Evolutionary conservation across 1,140 invertebrate species (phyloP).

Genomic region (Penaeus indicus): DNA sequence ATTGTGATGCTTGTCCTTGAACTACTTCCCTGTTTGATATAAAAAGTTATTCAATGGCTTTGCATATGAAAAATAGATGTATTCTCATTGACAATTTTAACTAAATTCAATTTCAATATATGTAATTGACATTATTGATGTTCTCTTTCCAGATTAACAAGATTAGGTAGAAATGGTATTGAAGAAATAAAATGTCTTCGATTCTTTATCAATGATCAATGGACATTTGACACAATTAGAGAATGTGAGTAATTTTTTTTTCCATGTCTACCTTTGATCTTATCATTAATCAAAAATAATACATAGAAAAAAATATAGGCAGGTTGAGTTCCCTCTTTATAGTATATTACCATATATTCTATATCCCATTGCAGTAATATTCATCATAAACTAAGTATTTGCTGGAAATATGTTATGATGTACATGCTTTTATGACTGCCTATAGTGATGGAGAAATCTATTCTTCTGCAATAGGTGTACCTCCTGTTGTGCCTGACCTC

Average conservation of each 20-base stretch:
- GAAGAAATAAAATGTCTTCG: constrained; percentile 95
- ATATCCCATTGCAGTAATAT: no score
- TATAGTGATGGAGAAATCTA: neutral
- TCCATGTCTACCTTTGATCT: constrained; percentile 44
- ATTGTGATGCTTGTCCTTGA: no score
- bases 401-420: no score
- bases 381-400: no score
- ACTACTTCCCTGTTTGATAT: no score
- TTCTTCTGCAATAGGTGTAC: constrained; percentile 77
- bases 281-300: neutral
- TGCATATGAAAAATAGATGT: no score
- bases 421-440: no score
- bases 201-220: constrained; percentile 97
- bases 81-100: constrained; percentile 37
- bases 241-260: constrained; percentile 76
- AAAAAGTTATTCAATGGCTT: no score
- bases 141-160: constrained; percentile 66
- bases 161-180: constrained; percentile 93
- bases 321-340: no score
- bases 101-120: constrained; percentile 67
- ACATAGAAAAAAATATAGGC: no score
- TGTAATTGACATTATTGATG: constrained; percentile 78
- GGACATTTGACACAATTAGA: constrained; percentile 96
- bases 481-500: constrained; percentile 96
- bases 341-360: no score